Base-by-base conservation (phyloP, 2,888 invertebrate genomes). In the Acleris holmiana region DNA sequence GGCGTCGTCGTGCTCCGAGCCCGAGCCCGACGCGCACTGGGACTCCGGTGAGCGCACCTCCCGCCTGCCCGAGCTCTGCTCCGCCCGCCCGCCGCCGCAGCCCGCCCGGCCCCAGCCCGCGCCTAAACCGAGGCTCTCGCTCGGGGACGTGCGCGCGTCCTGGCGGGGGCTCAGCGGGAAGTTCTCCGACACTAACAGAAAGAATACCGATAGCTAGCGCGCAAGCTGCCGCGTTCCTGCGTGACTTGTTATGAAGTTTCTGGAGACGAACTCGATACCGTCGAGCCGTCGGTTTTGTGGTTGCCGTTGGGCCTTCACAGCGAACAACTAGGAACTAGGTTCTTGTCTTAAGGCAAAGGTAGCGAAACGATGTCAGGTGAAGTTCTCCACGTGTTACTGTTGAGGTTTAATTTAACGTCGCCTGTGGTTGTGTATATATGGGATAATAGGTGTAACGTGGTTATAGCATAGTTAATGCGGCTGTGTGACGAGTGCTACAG, bases 11-110 rank as follows among this genome's bases (percentile, higher is more conserved):
- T 79, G 81, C 82, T 81, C 85, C 79, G 86, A 83, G 80, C 80
- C 83, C 71, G 87, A 86, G 78, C 79, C 83, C 72, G 88, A 89
- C 76, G 94, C 93, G 77, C 94, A 94, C 84, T 96, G 96, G 96
- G 96, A 96, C 92, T 96, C 96, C 82, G 96, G 96, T 96, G 94
- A 95, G 95, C 92, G 49, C 64, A 41, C 50, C 61, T 6, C 23
- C 23, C 8, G 3, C 13, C 10, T 50, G 1, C 56, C 56, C 18
- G 46, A 56, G 4, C 29, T 56, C 6, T 25, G 17, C n/a, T n/a
- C n/a, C n/a, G n/a, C n/a, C n/a, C n/a, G n/a, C n/a, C n/a, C n/a
- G n/a, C n/a, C n/a, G 41, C 7, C 19, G 8, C 41, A 17, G 47
- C 23, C 17, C 44, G 7, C 19, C n/a, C n/a, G n/a, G 41, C 7